Conservation (phyloP, 2,888 invertebrate species). For the Parelbella ahira region DNA sequence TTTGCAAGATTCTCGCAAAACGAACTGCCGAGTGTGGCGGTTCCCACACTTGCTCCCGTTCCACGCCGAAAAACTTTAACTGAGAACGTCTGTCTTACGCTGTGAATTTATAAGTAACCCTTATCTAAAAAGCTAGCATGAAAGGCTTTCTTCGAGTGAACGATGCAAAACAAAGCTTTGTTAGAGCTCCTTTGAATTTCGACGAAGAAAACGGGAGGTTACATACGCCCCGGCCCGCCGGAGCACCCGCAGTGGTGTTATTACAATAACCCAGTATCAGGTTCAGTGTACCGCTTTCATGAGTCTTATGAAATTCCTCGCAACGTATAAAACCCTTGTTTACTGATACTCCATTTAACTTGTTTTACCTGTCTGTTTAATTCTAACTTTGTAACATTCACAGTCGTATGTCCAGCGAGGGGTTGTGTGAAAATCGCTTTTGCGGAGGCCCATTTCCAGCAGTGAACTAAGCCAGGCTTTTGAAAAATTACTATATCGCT, state of each 20-base stretch:
- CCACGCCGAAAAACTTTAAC: conserved; percentile 68
- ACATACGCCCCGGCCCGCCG: conserved; percentile 40
- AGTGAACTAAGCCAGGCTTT: no score
- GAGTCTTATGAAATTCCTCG: no score
- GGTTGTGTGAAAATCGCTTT: no score
- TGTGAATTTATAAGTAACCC: conserved; percentile 73
- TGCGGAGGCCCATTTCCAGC: no score
- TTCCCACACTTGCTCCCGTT: conserved; percentile 63
- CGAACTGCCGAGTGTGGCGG: conserved; percentile 46
- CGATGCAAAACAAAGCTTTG: conserved; percentile 80
- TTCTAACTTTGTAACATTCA: no score
- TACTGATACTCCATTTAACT: no score
- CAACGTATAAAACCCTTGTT: no score
- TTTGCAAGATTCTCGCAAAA: conserved; percentile 15
- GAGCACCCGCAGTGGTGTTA: conserved; percentile 40
- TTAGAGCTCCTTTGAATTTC: conserved; percentile 76
- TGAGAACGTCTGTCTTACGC: conserved; percentile 59
- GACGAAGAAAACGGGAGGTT: conserved; percentile 78
- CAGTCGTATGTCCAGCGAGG: no score
- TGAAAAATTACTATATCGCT: no score
- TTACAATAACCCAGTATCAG: conserved; percentile 64
- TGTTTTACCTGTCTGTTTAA: no score
- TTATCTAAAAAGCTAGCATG: conserved; percentile 78
- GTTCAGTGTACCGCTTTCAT: not conserved
- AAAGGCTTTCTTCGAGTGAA: conserved; percentile 64